Evolutionary conservation across 1,140 invertebrate genomes (phyloP).

Genomic region (Mylabris phalerata): DNA sequence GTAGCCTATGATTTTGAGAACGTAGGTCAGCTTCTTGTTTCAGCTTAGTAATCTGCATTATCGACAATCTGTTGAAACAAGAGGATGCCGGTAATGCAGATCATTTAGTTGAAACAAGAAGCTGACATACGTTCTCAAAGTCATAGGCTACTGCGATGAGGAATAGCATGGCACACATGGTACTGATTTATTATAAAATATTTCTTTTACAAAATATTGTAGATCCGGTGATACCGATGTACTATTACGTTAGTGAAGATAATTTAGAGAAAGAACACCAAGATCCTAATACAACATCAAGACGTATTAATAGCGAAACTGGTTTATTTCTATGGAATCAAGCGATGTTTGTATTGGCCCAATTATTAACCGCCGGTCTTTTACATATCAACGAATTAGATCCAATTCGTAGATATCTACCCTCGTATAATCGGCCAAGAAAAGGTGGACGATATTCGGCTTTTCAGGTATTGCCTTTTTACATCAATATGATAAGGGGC

Average conservation of each 20-base stretch:
- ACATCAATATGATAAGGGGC: too few species aligned
- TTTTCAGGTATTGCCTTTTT: slow-evolving; percentile 70
- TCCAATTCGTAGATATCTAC: slow-evolving; percentile 89
- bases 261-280: slow-evolving; percentile 65
- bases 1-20: too few species aligned
- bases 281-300: slow-evolving; percentile 63
- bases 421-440: slow-evolving; percentile 89
- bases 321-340: slow-evolving; percentile 83
- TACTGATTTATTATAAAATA: too few species aligned
- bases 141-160: too few species aligned
- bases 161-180: too few species aligned
- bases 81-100: too few species aligned
- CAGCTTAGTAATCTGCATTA: too few species aligned
- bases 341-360: slow-evolving; percentile 88
- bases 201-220: neutral
- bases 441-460: slow-evolving; percentile 89
- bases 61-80: too few species aligned
- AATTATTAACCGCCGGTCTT: slow-evolving; percentile 80
- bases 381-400: slow-evolving; percentile 94
- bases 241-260: slow-evolving; percentile 85
- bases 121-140: too few species aligned
- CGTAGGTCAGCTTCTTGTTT: too few species aligned
- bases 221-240: slow-evolving; percentile 78
- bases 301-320: slow-evolving; percentile 54
- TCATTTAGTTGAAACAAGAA: too few species aligned